phyloP scores from a whole-genome alignment of 2,888 invertebrate genomes.

The Anoplius nigerrimus region DNA sequence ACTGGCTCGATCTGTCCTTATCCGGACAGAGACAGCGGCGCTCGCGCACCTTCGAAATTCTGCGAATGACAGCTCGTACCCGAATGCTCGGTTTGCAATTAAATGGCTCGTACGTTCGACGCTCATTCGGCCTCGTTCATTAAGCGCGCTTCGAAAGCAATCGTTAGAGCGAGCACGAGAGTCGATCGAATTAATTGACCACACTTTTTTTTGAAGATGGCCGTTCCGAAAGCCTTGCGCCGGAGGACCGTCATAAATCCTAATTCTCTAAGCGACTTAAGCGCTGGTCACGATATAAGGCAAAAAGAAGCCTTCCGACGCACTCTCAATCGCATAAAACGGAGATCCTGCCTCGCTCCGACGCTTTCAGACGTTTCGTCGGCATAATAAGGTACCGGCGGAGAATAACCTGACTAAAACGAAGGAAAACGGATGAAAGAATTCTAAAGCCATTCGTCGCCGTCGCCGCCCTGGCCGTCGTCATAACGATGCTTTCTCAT shows the following conservation, averaged over 20 bases:
- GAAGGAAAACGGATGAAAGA: slow-evolving; percentile 13
- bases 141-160: slow-evolving; percentile 19
- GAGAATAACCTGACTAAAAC: not conserved
- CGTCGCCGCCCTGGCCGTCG: slow-evolving; percentile 6
- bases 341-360: not conserved
- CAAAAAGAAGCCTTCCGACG: no score
- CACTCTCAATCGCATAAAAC: not conserved
- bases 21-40: slow-evolving; percentile 2
- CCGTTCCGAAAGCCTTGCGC: no score
- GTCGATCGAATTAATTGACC: no score
- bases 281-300: no score
- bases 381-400: slow-evolving; percentile 4
- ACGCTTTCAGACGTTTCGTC: slow-evolving; percentile 5
- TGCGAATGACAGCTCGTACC: slow-evolving; percentile 41
- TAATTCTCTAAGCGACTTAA: no score
- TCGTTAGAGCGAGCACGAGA: no score
- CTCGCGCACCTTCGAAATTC: slow-evolving; percentile 20
- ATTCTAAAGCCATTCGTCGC: slow-evolving; percentile 11
- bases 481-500: slow-evolving; percentile 20
- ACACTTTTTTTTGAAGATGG: no score
- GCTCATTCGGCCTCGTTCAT: slow-evolving; percentile 9
- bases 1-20: slow-evolving; percentile 23
- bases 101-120: slow-evolving; percentile 37
- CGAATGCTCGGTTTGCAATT: slow-evolving; percentile 42
- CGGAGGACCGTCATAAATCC: no score